phyloP scores from a whole-genome alignment of 2,888 invertebrate species.

The Sinelater perroti region DNA sequence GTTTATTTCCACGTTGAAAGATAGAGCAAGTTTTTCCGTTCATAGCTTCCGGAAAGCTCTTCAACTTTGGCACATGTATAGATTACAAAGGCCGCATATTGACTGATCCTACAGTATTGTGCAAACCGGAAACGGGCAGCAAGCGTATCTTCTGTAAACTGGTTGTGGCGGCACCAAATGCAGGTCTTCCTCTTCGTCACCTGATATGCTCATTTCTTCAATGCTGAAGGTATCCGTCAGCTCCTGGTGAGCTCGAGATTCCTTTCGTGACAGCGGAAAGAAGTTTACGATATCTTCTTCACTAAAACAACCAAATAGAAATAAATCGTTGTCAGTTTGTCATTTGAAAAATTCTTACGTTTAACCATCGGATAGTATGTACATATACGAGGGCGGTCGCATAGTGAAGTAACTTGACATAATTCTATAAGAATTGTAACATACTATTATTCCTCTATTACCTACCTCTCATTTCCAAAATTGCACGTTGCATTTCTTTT shows the following conservation, averaged over 20 bases:
- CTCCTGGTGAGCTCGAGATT: conserved; percentile 62
- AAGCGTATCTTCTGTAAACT: conserved; percentile 57
- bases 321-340: too few relatives aligned
- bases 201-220: conserved; percentile 70
- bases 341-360: too few relatives aligned
- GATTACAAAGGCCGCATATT: conserved; percentile 34
- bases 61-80: conserved; percentile 36
- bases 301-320: conserved; percentile 52
- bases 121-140: conserved; percentile 57
- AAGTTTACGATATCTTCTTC: conserved; percentile 65
- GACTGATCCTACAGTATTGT: conserved; percentile 43
- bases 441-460: too few relatives aligned
- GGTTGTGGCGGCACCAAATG: conserved; percentile 61
- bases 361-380: too few relatives aligned
- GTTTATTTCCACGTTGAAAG: too few relatives aligned
- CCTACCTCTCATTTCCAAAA: too few relatives aligned
- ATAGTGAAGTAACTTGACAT: too few relatives aligned
- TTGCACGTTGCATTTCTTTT: too few relatives aligned
- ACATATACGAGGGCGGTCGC: too few relatives aligned
- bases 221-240: conserved; percentile 70
- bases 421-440: too few relatives aligned
- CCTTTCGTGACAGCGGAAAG: conserved; percentile 62
- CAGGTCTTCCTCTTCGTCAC: conserved; percentile 61
- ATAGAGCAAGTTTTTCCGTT: too few relatives aligned
- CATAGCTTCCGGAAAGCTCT: background rate